Base-by-base conservation (phyloP, 2,888 invertebrate species). In the Spicauda simplicius region DNA sequence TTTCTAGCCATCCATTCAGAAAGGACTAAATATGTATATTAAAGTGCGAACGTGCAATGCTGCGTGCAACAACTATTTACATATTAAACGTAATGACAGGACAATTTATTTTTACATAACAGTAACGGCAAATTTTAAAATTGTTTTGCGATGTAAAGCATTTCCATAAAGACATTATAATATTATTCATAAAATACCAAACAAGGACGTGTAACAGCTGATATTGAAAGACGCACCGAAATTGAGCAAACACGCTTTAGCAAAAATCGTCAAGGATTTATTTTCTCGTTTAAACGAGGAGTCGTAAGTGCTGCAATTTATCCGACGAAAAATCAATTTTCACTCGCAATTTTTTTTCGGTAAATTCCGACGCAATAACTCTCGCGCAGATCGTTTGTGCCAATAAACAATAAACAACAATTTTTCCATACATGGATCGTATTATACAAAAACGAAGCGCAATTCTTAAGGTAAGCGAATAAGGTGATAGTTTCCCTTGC, bases 351-450 rank as follows among this genome's bases (percentile, higher is more conserved):
- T 84, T 86, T 84, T 85, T 87, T 83, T 25, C 80, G 77, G 75
- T 78, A 77, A 70, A 80, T 81, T 83, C 82, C 81, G 76, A 75
- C 73, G 78, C 82, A 79, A 85, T 88, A 88, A 86, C 79, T 88
- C 80, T 83, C 74, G 77, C 74, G 79, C 33, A 60, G 48, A 81
- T 83, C 80, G 79, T 76, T 77, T 86, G 80, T 83, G 81, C 88
- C 86, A 88, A 90, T 90, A 90, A 88, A 88, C 85, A 84, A 85
- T 87, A 87, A 87, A 86, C 77, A 85, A 85, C 77, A 80, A 84
- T 83, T 85, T 87, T 83, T 84, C 84, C 73, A 66, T 75, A 66
- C 59, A 14, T 6, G 55, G 48, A 12, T 55, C 16, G 56, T 10
- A 18, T 8, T 12, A n/a, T 16, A 4, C 14, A 3, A 18, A 57